Evolutionary conservation across 2,797 vertebrate species (phyloP).

Genomic region (Takifugu ocellatus): DNA sequence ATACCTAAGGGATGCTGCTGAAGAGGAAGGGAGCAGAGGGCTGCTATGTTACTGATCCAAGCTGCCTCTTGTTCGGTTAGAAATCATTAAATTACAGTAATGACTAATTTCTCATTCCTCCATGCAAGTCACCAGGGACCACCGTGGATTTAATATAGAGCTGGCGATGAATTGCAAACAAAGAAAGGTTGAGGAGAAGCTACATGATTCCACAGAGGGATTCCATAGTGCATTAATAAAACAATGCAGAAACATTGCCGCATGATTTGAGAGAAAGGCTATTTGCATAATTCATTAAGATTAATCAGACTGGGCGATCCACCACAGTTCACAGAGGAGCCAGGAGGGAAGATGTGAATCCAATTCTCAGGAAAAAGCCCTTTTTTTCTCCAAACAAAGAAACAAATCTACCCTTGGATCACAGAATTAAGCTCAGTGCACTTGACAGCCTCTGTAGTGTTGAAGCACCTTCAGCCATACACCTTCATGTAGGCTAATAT

Average conservation of each 20-base stretch:
- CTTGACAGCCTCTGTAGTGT: constrained; percentile 66
- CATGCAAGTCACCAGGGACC: constrained; percentile 72
- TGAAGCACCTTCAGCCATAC: constrained; percentile 65
- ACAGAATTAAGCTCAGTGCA: constrained; percentile 76
- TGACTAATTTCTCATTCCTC: constrained; percentile 82
- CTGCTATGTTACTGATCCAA: constrained; percentile 63
- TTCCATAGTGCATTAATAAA: constrained; percentile 84
- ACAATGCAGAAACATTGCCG: constrained; percentile 83
- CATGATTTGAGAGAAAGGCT: constrained; percentile 81
- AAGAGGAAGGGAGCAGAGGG: constrained; percentile 29
- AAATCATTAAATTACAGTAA: constrained; percentile 86
- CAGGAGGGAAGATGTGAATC: constrained; percentile 61
- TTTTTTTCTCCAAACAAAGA: constrained; percentile 78
- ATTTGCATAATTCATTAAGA: constrained; percentile 86
- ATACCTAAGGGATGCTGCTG: constrained; percentile 56
- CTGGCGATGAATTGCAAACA: constrained; percentile 77
- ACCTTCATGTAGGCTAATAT: constrained; percentile 72
- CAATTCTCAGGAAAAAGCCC: constrained; percentile 61
- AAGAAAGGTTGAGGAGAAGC: constrained; percentile 56
- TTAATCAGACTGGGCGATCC: constrained; percentile 79
- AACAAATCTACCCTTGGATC: constrained; percentile 78
- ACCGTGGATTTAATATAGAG: constrained; percentile 80
- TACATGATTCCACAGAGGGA: constrained; percentile 77
- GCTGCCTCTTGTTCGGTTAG: constrained; percentile 77
- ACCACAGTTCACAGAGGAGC: constrained; percentile 62